phyloP scores from a whole-genome alignment of 2,888 invertebrate genomes.

The Mythimna lalbum region DNA sequence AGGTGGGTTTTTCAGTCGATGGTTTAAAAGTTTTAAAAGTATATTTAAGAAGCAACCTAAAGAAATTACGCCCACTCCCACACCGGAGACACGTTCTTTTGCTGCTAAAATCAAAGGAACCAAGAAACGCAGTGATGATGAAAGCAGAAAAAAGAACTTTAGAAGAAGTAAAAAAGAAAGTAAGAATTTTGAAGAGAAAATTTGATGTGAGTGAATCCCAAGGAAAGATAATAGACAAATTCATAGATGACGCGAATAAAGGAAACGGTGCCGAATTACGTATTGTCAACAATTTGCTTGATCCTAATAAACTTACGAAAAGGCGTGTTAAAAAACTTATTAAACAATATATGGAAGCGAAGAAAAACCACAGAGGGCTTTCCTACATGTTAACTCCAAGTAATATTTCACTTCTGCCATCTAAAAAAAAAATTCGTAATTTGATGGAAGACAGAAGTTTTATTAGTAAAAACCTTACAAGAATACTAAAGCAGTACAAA shows the following conservation, averaged over 20 bases:
- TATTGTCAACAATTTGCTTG: neutral
- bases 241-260: slow-evolving; percentile 30
- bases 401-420: neutral
- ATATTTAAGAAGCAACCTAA: slow-evolving; percentile 37
- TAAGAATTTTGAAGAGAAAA: slow-evolving; percentile 39
- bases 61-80: slow-evolving; percentile 3
- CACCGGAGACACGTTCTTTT: slow-evolving; percentile 5
- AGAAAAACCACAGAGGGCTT: neutral
- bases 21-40: slow-evolving; percentile 20
- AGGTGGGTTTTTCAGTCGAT: slow-evolving; percentile 18
- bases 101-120: slow-evolving; percentile 57
- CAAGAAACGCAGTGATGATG: slow-evolving; percentile 49
- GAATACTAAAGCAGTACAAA: neutral
- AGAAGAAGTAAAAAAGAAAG: slow-evolving; percentile 32
- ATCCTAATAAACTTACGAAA: slow-evolving; percentile 1
- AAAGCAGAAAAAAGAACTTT: slow-evolving; percentile 47
- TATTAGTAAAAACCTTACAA: neutral
- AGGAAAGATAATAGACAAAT: slow-evolving; percentile 23
- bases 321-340: neutral
- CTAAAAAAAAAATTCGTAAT: neutral
- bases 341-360: neutral
- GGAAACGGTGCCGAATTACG: slow-evolving; percentile 5
- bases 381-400: slow-evolving; percentile 5
- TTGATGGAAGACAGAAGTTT: neutral
- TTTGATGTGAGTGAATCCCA: slow-evolving; percentile 34